A percentile compares a stretch with the other conserved stretches of the same genome.
These are phyloP conservation scores for Coremacera marginata DNA, from an alignment of 2,888 invertebrate genomes.

Conservation along the genomic window DNA sequence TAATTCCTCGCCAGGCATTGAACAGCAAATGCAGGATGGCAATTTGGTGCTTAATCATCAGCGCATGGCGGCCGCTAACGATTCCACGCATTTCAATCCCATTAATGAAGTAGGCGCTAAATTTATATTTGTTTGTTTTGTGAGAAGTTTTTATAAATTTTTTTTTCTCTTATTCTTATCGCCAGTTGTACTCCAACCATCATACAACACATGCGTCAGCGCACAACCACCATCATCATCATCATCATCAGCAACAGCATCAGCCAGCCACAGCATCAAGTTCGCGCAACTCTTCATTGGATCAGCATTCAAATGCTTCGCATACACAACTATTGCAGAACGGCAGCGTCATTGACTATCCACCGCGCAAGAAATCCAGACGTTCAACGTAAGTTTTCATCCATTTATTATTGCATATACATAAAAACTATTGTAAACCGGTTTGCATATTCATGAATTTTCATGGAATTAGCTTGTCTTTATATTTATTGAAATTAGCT, in stretches of 20 bases:
- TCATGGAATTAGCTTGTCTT: no score
- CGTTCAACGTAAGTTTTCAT: constrained; percentile 82
- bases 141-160: constrained; percentile 9
- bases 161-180: constrained; percentile 30
- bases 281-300: constrained; percentile 58
- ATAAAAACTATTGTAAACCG: background rate
- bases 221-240: constrained; percentile 43
- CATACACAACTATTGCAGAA: constrained; percentile 44
- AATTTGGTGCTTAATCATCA: constrained; percentile 56
- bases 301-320: constrained; percentile 55
- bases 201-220: constrained; percentile 46
- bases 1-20: constrained; percentile 82
- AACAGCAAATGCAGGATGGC: constrained; percentile 71
- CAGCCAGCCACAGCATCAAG: constrained; percentile 56
- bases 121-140: background rate
- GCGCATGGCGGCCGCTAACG: constrained; percentile 52
- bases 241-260: constrained; percentile 35
- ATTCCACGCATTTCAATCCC: constrained; percentile 67
- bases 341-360: constrained; percentile 68
- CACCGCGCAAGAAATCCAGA: constrained; percentile 90
- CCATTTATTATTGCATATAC: background rate
- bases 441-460: no score
- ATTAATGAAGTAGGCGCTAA: constrained; percentile 65
- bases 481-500: no score
- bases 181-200: constrained; percentile 65